Evolutionary conservation across 2,888 invertebrate genomes (phyloP).

Genomic region (Hypomecis atomaria): DNA sequence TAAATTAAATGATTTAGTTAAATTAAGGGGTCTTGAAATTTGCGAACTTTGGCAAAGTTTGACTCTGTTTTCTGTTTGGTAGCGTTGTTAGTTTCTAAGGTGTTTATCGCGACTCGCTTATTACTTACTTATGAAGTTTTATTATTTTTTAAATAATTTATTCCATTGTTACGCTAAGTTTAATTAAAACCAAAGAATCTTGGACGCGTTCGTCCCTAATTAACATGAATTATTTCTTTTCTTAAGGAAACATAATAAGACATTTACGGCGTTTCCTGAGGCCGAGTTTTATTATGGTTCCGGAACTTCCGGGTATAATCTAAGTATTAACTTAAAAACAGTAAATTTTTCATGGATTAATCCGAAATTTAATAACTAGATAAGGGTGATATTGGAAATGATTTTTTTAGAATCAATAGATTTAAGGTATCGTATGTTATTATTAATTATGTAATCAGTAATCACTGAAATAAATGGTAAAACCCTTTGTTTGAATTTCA

Average conservation of each 20-base stretch:
- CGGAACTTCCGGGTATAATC: slow-evolving; percentile 48
- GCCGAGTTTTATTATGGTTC: slow-evolving; percentile 44
- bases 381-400: slow-evolving; percentile 84
- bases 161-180: slow-evolving; percentile 60
- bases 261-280: slow-evolving; percentile 26
- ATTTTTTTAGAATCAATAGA: slow-evolving; percentile 84
- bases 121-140: slow-evolving; percentile 45
- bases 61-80: slow-evolving; percentile 38
- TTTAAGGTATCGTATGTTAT: slow-evolving; percentile 82
- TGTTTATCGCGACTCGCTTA: slow-evolving; percentile 34
- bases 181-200: slow-evolving; percentile 45
- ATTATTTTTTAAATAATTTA: slow-evolving; percentile 54
- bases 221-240: slow-evolving; percentile 35
- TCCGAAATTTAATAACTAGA: slow-evolving; percentile 79
- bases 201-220: slow-evolving; percentile 32
- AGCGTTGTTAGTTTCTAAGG: slow-evolving; percentile 48
- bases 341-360: slow-evolving; percentile 79
- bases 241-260: slow-evolving; percentile 28
- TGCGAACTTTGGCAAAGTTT: slow-evolving; percentile 63
- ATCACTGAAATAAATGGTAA: slow-evolving; percentile 82
- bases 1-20: slow-evolving; percentile 69
- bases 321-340: slow-evolving; percentile 63
- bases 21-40: slow-evolving; percentile 49
- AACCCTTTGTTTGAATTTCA: slow-evolving; percentile 65
- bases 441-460: slow-evolving; percentile 83